Percentiles rank a stretch among this genome's conserved stretches.
Evolutionary conservation across 2,113 vertebrate species (phyloP).

Genomic region (Redunca redunca): DNA sequence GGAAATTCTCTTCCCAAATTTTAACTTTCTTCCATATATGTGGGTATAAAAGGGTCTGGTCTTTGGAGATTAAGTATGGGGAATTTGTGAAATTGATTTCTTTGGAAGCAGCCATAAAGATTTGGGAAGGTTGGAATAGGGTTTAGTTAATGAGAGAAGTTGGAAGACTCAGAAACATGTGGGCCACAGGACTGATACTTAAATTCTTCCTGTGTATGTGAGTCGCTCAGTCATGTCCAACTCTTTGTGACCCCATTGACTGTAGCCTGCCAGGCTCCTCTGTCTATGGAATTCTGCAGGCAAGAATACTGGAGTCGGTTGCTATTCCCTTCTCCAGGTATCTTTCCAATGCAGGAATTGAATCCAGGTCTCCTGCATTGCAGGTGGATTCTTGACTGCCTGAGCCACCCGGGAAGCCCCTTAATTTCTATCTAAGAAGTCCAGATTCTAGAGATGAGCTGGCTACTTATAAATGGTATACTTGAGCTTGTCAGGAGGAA

Average conservation of each 20-base stretch:
- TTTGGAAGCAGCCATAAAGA: neutral
- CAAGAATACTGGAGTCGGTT: neutral
- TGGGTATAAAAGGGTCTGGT: neutral
- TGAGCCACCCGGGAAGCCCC: neutral
- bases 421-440: neutral
- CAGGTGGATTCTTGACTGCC: neutral
- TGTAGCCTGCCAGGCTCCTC: neutral
- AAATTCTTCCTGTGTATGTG: neutral
- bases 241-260: neutral
- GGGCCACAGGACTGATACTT: neutral
- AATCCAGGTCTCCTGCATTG: neutral
- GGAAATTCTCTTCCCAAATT: neutral
- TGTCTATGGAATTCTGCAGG: neutral
- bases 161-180: neutral
- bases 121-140: neutral
- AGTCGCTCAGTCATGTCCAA: neutral
- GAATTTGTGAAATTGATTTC: neutral
- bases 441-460: neutral
- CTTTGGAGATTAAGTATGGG: neutral
- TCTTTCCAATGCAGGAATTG: neutral
- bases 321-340: neutral
- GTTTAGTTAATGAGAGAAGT: neutral
- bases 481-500: neutral
- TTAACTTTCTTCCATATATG: neutral
- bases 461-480: neutral